These are phyloP conservation scores for Brachymystax lenok DNA, from an alignment of 2,797 vertebrate genomes.

Conservation along the genomic window DNA sequence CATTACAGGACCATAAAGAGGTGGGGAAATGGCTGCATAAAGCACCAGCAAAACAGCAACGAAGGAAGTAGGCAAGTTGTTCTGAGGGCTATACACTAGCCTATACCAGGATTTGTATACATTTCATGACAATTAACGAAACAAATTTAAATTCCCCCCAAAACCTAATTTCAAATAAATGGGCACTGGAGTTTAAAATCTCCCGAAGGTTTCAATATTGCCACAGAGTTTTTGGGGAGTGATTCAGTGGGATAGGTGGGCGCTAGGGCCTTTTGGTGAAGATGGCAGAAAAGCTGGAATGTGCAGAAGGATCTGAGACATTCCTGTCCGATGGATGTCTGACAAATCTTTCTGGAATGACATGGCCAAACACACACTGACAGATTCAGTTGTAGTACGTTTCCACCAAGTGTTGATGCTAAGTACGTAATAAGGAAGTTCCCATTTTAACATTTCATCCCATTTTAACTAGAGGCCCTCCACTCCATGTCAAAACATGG, in stretches of 20 bases:
- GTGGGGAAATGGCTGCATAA: too few species aligned
- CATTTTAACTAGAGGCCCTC: too few species aligned
- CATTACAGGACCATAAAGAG: background rate
- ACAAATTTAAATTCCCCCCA: too few species aligned
- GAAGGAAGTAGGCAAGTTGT: background rate
- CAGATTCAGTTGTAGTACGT: background rate
- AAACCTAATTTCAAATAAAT: too few species aligned
- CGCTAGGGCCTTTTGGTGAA: background rate
- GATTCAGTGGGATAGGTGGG: background rate
- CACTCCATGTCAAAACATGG: too few species aligned
- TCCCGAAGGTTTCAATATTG: too few species aligned
- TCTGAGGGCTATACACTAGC: background rate
- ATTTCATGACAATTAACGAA: background rate
- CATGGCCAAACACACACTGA: background rate
- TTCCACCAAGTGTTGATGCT: too few species aligned
- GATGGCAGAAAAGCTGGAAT: background rate
- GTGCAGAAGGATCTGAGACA: conserved; percentile 5
- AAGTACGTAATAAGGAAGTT: too few species aligned
- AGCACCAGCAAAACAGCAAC: background rate
- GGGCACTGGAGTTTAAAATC: too few species aligned
- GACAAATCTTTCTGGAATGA: background rate
- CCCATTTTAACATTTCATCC: too few species aligned
- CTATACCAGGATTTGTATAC: background rate
- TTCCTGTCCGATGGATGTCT: background rate
- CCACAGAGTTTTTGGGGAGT: background rate